These are phyloP conservation scores for Drosophila parvula DNA, from an alignment of 1,140 invertebrate genomes.

Conservation along the genomic window DNA sequence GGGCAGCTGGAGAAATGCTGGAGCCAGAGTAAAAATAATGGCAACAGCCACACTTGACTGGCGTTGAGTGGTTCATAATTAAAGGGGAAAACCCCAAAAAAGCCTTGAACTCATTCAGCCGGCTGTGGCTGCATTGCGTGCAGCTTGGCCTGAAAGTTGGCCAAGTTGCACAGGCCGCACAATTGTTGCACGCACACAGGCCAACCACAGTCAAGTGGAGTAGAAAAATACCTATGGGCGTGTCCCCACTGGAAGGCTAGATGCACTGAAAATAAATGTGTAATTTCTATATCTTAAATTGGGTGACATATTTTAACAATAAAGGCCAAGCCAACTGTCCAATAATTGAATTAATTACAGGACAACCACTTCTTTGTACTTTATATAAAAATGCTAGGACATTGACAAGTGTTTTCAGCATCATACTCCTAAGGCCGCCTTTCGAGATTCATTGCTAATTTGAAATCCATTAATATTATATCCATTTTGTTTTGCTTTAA, in stretches of 20 bases:
- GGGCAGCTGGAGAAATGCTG: slow-evolving; percentile 37
- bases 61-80: slow-evolving; percentile 71
- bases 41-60: slow-evolving; percentile 71
- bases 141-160: slow-evolving; percentile 54
- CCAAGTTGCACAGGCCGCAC: slow-evolving; percentile 66
- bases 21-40: slow-evolving; percentile 40
- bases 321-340: no score
- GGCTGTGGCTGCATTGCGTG: slow-evolving; percentile 71
- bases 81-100: slow-evolving; percentile 54
- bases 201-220: slow-evolving; percentile 57
- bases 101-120: slow-evolving; percentile 69
- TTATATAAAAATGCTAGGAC: no score
- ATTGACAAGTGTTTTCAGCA: no score
- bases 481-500: neutral
- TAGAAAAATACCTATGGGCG: slow-evolving; percentile 61
- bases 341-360: no score
- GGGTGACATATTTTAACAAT: no score
- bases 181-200: slow-evolving; percentile 76
- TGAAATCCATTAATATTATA: neutral
- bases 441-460: no score
- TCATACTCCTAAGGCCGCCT: no score
- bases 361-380: no score
- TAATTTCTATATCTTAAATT: slow-evolving; percentile 2
- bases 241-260: slow-evolving; percentile 27
- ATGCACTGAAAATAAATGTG: slow-evolving; percentile 25